Conservation (phyloP, 2,797 vertebrate genomes). For the Notoglanidium macrostoma region DNA sequence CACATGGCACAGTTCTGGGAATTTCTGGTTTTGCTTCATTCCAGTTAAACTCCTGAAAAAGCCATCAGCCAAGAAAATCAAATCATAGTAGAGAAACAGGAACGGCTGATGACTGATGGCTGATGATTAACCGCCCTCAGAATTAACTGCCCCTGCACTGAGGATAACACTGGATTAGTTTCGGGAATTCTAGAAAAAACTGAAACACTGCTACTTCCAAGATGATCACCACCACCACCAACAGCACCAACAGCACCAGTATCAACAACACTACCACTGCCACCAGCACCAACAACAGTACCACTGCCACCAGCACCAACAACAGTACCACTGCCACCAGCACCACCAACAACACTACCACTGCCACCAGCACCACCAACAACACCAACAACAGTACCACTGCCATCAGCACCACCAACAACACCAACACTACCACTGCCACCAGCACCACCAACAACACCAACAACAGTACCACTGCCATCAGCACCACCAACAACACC, state of each 20-base stretch:
- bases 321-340: not conserved
- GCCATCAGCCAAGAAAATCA: not conserved
- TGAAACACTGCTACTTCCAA: not conserved
- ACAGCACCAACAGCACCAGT: not conserved
- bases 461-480: rapidly evolving
- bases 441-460: not conserved
- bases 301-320: not conserved
- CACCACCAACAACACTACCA: not conserved
- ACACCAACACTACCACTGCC: not conserved
- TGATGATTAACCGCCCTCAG: not conserved
- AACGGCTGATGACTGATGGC: not conserved
- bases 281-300: rapidly evolving
- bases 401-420: not conserved
- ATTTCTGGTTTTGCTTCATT: not conserved
- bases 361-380: rapidly evolving
- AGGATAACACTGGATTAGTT: not conserved
- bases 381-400: not conserved
- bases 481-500: not conserved
- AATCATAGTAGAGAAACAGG: not conserved
- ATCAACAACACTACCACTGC: not conserved
- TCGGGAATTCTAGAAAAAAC: not conserved
- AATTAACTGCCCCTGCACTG: not conserved
- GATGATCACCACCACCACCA: not conserved
- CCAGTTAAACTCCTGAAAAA: not conserved
- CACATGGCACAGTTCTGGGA: not conserved